These are phyloP conservation scores for Todus mexicanus DNA, from an alignment of 2,797 vertebrate genomes.

Conservation along the genomic window DNA sequence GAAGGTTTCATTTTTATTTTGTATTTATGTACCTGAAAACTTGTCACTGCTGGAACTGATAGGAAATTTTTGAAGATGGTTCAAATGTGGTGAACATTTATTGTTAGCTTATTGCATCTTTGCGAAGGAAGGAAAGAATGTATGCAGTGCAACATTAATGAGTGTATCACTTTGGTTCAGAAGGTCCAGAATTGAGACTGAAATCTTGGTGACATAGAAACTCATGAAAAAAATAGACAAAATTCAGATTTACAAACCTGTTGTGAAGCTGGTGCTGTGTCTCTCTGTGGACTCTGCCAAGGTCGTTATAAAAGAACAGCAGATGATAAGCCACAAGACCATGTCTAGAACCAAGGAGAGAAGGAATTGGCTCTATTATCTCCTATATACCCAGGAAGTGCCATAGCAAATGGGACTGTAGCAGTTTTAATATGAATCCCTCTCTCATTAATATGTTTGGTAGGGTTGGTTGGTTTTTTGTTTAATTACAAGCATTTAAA, in stretches of 20 bases:
- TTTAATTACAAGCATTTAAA: not conserved
- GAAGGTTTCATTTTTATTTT: not conserved
- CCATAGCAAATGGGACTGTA: not conserved
- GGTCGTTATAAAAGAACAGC: fast-evolving
- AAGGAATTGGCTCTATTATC: fast-evolving
- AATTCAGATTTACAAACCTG: not conserved
- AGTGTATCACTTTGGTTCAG: not conserved
- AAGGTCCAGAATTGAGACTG: not conserved
- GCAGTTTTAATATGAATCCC: not conserved
- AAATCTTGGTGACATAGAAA: not conserved
- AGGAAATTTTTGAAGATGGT: not conserved
- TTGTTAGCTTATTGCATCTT: not conserved
- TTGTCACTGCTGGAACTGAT: not conserved
- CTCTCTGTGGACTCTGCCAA: not conserved
- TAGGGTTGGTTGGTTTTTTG: too few relatives aligned
- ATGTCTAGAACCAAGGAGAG: not conserved
- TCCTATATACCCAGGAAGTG: not conserved
- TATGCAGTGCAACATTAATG: not conserved
- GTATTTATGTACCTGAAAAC: not conserved
- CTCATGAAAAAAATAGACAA: not conserved
- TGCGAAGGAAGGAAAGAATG: not conserved
- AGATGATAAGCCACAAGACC: not conserved
- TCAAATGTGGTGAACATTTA: not conserved
- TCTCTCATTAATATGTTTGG: not conserved
- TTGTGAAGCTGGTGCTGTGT: not conserved